phyloP scores from a whole-genome alignment of 2,797 vertebrate genomes.

The Prunella strophiata region DNA sequence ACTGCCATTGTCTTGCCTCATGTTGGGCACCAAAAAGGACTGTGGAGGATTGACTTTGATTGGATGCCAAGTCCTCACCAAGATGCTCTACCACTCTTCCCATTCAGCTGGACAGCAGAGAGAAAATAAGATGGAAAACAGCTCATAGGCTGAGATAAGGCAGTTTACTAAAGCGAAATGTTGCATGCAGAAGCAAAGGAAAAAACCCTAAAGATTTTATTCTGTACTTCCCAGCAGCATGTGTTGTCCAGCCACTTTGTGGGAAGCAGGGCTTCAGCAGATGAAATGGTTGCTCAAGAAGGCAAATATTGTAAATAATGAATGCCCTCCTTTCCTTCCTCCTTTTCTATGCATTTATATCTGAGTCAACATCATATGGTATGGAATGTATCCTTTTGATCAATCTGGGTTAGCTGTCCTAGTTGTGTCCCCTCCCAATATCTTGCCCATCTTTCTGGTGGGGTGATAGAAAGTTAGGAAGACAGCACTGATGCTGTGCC shows the following conservation, averaged over 20 bases:
- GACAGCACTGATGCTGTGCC: not conserved
- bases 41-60: not conserved
- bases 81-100: not conserved
- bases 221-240: not conserved
- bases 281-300: not conserved
- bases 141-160: not conserved
- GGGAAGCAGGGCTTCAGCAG: not conserved
- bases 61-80: not conserved
- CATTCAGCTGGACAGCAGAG: not conserved
- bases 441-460: not conserved
- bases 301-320: not conserved
- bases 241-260: not conserved
- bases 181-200: not conserved
- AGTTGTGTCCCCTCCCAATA: not conserved
- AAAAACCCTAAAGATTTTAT: not conserved
- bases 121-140: not conserved
- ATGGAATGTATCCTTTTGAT: not conserved
- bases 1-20: rapidly evolving
- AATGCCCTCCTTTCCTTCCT: not conserved
- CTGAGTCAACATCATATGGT: not conserved
- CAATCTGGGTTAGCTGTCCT: not conserved
- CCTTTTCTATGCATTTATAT: not conserved
- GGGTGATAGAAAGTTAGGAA: not conserved
- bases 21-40: not conserved
- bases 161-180: rapidly evolving